Conservation (phyloP, 2,113 vertebrate species). For the Hippocampus comes region DNA sequence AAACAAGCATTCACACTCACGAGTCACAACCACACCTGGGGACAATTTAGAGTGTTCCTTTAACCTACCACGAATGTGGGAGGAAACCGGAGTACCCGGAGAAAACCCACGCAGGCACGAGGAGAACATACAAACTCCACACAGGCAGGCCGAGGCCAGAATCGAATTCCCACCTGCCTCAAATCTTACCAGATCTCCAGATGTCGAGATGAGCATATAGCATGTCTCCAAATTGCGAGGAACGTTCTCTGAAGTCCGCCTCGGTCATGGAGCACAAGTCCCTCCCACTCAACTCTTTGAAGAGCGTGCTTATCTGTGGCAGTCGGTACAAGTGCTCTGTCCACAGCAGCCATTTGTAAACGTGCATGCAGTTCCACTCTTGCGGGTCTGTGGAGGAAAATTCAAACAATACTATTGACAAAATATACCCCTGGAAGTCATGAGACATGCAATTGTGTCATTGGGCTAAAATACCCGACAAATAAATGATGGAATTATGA, state of each 20-base stretch:
- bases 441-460: not conserved
- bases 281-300: constrained; percentile 83
- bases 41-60: too few relatives aligned
- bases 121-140: too few relatives aligned
- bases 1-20: too few relatives aligned
- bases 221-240: constrained; percentile 78
- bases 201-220: constrained; percentile 91
- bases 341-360: constrained; percentile 95
- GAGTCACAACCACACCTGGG: too few relatives aligned
- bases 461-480: not conserved
- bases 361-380: constrained; percentile 83
- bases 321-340: constrained; percentile 89
- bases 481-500: not conserved
- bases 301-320: constrained; percentile 80
- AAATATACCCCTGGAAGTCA: too few relatives aligned
- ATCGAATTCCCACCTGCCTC: not conserved
- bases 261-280: constrained; percentile 87
- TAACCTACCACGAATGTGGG: too few relatives aligned
- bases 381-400: constrained; percentile 71
- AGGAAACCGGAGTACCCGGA: too few relatives aligned
- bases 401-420: not conserved
- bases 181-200: constrained; percentile 84
- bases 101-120: too few relatives aligned
- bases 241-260: constrained; percentile 85
- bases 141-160: too few relatives aligned